phyloP scores from a whole-genome alignment of 2,113 vertebrate genomes.

The Corythornis madagascariensis region DNA sequence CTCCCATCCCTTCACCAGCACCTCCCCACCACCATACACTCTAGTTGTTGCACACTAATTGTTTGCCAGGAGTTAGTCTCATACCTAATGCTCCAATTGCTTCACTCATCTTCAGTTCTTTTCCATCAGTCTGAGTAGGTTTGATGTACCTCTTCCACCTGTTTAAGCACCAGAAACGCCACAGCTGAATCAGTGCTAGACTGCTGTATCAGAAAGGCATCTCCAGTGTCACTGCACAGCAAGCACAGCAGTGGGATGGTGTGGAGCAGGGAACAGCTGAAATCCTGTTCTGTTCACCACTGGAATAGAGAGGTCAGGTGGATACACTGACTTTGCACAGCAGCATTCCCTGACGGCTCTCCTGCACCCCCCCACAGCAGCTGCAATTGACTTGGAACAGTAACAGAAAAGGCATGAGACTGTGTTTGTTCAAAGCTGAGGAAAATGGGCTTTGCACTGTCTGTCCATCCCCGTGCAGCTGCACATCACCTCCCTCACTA shows the following conservation, averaged over 20 bases:
- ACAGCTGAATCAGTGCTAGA: accelerated
- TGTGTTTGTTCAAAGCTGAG: background rate
- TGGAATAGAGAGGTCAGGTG: no score
- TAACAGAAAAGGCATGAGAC: background rate
- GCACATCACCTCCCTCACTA: background rate
- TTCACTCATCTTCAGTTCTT: background rate
- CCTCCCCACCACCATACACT: no score
- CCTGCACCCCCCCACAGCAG: background rate
- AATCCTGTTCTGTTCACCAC: background rate
- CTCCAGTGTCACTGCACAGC: no score
- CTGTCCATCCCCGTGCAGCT: background rate
- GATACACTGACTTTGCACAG: accelerated
- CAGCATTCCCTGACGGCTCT: background rate
- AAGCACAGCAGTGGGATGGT: background rate
- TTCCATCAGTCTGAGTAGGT: background rate
- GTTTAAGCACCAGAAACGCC: background rate
- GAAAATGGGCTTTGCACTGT: background rate
- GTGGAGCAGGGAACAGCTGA: background rate
- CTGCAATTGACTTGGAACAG: background rate
- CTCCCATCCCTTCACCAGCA: no score
- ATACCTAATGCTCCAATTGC: background rate
- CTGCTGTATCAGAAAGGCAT: accelerated
- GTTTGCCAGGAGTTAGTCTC: background rate
- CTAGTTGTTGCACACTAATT: background rate
- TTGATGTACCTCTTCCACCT: background rate